These are phyloP conservation scores for Pitangus sulphuratus DNA, from an alignment of 2,797 vertebrate species.

Conservation along the genomic window DNA sequence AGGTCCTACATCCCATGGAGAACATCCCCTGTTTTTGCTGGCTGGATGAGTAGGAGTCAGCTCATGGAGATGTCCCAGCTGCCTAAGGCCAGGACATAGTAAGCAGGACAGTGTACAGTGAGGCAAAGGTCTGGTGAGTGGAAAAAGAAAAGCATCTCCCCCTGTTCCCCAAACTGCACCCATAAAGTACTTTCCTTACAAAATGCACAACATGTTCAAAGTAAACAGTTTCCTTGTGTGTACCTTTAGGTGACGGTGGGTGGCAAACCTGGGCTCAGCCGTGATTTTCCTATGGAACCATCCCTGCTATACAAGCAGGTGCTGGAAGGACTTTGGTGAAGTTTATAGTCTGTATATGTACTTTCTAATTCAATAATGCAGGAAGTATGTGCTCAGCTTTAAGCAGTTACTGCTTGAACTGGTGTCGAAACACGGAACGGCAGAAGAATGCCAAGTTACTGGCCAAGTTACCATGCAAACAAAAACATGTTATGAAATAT, in stretches of 20 bases:
- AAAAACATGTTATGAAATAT: slow-evolving; percentile 57
- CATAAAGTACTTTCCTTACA: neutral
- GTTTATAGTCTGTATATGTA: neutral
- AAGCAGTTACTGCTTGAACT: neutral
- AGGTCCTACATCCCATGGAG: neutral
- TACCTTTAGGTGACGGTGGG: neutral
- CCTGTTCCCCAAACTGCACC: neutral
- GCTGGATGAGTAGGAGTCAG: neutral
- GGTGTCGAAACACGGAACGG: neutral
- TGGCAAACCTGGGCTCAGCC: neutral
- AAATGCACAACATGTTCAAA: neutral
- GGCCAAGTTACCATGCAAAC: slow-evolving; percentile 62
- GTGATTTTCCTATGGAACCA: neutral
- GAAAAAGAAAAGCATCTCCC: neutral
- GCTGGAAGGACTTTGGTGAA: neutral
- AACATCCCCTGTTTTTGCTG: neutral
- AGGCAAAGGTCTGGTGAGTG: neutral
- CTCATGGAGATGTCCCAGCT: neutral
- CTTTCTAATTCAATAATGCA: neutral
- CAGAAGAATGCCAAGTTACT: slow-evolving; percentile 46
- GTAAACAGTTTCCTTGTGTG: neutral
- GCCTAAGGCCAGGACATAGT: neutral
- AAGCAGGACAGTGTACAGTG: neutral
- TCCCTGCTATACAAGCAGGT: neutral
- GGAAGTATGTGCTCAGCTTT: neutral